Conservation (phyloP, 2,113 vertebrate species). For the Urocynchramus pylzowi region DNA sequence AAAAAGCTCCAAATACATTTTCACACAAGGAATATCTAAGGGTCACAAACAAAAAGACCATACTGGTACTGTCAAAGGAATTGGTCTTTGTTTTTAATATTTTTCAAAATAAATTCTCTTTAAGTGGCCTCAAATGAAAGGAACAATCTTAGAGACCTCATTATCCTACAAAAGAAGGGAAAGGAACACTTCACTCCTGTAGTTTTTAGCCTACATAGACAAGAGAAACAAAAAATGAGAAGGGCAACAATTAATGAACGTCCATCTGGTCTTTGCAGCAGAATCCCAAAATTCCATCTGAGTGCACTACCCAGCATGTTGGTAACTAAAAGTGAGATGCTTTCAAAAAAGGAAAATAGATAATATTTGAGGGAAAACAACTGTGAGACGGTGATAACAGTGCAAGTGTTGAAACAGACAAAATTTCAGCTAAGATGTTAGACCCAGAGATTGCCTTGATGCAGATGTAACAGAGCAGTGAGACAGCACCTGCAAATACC, state of each 20-base stretch:
- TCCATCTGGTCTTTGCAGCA: neutral
- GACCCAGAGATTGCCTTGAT: neutral
- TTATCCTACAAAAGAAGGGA: neutral
- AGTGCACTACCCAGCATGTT: accelerated
- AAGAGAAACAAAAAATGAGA: neutral
- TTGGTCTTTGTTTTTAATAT: neutral
- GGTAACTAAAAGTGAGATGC: neutral
- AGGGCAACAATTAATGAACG: neutral
- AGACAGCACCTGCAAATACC: neutral
- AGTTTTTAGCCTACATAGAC: neutral
- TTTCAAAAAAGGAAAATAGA: neutral
- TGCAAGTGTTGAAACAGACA: neutral
- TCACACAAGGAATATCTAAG: neutral
- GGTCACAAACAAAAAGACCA: neutral
- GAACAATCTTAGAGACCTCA: neutral
- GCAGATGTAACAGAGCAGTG: neutral
- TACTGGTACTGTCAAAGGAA: neutral
- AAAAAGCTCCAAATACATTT: neutral
- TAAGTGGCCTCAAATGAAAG: neutral
- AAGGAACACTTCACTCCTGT: neutral
- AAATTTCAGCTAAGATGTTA: neutral
- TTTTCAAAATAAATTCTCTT: neutral
- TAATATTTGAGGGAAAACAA: neutral
- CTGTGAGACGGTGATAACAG: neutral
- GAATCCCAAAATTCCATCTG: neutral